Percentiles rank a stretch among this genome's conserved stretches.
Conservation (phyloP, 2,797 vertebrate genomes). For the Cottoperca gobio region DNA sequence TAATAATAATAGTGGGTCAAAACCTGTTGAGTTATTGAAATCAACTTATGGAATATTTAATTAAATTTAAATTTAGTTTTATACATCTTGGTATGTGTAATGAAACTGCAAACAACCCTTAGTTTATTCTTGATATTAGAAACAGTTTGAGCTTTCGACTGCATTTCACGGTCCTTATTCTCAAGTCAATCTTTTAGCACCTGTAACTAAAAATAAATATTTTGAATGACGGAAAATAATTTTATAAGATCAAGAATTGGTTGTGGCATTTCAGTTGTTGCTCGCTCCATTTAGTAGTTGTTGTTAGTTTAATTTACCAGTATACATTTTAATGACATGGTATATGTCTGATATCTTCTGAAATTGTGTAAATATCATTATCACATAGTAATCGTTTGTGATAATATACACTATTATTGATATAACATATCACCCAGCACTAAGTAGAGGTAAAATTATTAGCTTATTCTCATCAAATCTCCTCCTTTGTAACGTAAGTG, state of each 20-base stretch:
- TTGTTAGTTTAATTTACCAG: background rate
- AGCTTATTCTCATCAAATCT: slow-evolving; percentile 14
- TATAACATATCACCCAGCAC: slow-evolving; percentile 27
- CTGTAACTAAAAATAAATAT: background rate
- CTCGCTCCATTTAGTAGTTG: background rate
- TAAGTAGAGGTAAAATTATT: slow-evolving; percentile 33
- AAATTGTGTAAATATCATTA: background rate
- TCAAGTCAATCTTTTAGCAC: background rate
- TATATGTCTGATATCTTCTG: background rate
- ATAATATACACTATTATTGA: slow-evolving; percentile 6
- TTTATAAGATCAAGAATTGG: background rate
- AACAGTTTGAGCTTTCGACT: background rate
- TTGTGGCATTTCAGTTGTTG: background rate
- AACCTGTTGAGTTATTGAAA: background rate
- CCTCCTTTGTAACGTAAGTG: slow-evolving; percentile 22
- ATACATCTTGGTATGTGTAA: background rate
- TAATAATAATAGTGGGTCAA: background rate
- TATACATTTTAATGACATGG: background rate
- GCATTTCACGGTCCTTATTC: background rate
- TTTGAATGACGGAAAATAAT: background rate
- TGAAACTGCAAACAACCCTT: background rate
- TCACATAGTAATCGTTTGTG: background rate
- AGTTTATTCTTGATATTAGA: background rate
- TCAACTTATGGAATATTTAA: background rate
- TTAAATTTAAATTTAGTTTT: background rate